Evolutionary conservation across 2,888 invertebrate genomes (phyloP).

Genomic region (Rhingia rostrata): DNA sequence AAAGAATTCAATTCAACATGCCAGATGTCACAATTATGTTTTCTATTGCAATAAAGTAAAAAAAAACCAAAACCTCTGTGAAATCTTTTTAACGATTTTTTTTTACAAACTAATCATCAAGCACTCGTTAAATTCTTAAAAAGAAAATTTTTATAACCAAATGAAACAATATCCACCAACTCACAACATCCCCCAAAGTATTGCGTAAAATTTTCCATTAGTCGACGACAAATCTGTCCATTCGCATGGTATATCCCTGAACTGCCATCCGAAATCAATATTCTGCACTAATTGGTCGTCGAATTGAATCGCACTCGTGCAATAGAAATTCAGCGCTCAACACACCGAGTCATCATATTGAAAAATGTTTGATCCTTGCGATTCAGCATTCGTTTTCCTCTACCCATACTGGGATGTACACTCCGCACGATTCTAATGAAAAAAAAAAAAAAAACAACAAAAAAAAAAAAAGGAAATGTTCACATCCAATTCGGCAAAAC

Average conservation of each 20-base stretch:
- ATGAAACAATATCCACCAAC: too few relatives aligned
- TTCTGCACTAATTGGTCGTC: constrained; percentile 68
- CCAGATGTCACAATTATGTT: too few relatives aligned
- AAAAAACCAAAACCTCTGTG: too few relatives aligned
- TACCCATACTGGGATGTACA: constrained; percentile 19
- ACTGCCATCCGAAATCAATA: constrained; percentile 59
- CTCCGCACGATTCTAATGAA: not conserved
- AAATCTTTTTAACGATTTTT: too few relatives aligned
- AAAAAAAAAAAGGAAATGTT: not conserved
- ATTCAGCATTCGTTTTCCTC: not conserved
- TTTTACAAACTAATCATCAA: too few relatives aligned
- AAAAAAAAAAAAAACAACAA: not conserved
- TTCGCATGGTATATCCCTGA: constrained; percentile 27
- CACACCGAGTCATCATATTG: not conserved
- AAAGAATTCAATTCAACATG: too few relatives aligned
- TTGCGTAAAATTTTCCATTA: constrained; percentile 45
- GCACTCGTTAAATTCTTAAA: too few relatives aligned
- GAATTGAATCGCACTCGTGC: constrained; percentile 24
- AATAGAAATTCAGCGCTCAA: not conserved
- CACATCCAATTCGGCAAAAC: constrained; percentile 43
- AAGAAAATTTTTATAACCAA: too few relatives aligned
- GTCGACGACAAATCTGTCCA: constrained; percentile 49
- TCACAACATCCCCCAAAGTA: not conserved
- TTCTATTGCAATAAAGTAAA: too few relatives aligned
- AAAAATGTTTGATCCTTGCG: constrained; percentile 6